Percentiles rank a stretch among this genome's conserved stretches.
Evolutionary conservation across 2,113 vertebrate genomes (phyloP).

Genomic region (Bubalus kerabau): DNA sequence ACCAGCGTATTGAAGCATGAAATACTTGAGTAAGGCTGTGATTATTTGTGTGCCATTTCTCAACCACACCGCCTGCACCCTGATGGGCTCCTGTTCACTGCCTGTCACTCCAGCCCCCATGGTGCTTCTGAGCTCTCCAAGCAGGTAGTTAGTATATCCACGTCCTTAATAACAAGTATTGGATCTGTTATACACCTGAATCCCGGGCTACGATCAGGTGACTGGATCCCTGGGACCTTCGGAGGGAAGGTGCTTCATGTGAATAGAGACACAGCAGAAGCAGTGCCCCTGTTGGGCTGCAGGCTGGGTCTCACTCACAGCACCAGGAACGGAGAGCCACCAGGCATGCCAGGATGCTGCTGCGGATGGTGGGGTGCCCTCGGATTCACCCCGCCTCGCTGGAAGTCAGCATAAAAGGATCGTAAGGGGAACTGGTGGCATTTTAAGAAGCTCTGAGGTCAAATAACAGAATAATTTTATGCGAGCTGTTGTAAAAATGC

Average conservation of each 20-base stretch:
- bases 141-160: not conserved
- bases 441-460: not conserved
- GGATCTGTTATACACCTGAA: conserved; percentile 18
- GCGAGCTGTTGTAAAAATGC: not conserved
- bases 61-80: not conserved
- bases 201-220: not conserved
- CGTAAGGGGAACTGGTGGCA: not conserved
- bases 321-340: not conserved
- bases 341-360: fast-evolving
- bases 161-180: not conserved
- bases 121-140: not conserved
- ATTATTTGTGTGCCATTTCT: not conserved
- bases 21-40: not conserved
- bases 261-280: not conserved
- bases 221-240: conserved; percentile 33
- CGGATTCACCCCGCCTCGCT: not conserved
- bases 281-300: not conserved
- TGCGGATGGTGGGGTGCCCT: fast-evolving
- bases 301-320: not conserved
- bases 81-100: not conserved
- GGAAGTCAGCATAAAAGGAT: not conserved
- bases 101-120: not conserved
- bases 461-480: not conserved
- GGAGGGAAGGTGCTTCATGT: not conserved
- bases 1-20: not conserved